Evolutionary conservation across 92 coral and sea anemone species (phyloP).

Genomic region (Isaurus tuberculatus): DNA sequence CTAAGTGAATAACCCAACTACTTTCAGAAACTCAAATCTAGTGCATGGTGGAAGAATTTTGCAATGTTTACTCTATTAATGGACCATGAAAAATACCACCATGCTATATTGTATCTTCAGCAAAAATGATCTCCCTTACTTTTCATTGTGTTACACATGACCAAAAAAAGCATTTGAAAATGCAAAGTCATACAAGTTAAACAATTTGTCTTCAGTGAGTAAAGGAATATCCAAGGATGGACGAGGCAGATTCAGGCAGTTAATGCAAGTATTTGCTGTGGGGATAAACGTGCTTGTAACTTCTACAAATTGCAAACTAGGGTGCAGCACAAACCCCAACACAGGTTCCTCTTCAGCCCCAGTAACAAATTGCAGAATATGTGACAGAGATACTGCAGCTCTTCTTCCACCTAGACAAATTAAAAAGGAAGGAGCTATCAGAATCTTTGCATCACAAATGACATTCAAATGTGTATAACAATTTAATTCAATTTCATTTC

Average conservation of each 20-base stretch:
- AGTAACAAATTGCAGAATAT: constrained; percentile 70
- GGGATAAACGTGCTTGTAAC: constrained; percentile 62
- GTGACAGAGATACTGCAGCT: constrained; percentile 56
- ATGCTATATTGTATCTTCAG: too few relatives aligned
- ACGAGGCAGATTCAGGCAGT: constrained; percentile 53
- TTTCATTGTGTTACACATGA: constrained; percentile 37
- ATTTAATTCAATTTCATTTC: constrained; percentile 34
- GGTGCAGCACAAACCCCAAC: constrained; percentile 70
- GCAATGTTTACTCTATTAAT: too few relatives aligned
- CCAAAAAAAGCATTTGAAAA: constrained; percentile 70
- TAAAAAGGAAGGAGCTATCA: not conserved
- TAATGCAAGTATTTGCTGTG: constrained; percentile 77
- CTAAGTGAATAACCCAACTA: too few relatives aligned
- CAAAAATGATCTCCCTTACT: too few relatives aligned
- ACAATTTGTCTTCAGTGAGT: constrained; percentile 53
- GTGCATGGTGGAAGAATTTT: too few relatives aligned
- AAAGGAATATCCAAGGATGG: constrained; percentile 50
- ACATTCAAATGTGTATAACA: constrained; percentile 5
- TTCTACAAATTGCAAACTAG: constrained; percentile 54
- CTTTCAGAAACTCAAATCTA: too few relatives aligned
- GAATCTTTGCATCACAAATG: not conserved
- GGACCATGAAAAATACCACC: too few relatives aligned
- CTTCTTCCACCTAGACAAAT: constrained; percentile 69
- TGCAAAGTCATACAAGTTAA: constrained; percentile 62
- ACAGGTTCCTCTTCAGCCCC: constrained; percentile 43